These are phyloP conservation scores for Carcharodon carcharias DNA, from an alignment of 2,797 vertebrate genomes.

Conservation along the genomic window DNA sequence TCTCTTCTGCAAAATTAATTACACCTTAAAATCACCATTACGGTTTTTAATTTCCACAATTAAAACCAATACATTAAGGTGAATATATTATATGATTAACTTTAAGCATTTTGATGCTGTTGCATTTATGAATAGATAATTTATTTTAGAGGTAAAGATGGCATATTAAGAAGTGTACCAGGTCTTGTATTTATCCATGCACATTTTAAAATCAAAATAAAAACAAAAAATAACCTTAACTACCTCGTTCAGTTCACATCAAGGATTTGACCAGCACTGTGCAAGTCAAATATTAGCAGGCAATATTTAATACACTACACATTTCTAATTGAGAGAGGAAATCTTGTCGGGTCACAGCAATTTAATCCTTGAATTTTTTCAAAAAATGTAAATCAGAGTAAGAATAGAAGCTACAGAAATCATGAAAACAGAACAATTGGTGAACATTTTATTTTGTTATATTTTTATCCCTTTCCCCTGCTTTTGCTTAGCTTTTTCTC, in stretches of 20 bases:
- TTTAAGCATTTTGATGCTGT: background rate
- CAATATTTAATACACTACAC: background rate
- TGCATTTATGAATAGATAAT: background rate
- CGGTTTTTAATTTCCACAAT: background rate
- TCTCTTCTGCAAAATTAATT: slow-evolving; percentile 71
- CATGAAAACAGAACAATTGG: background rate
- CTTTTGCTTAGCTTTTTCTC: background rate
- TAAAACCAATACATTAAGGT: background rate
- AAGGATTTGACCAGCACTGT: background rate
- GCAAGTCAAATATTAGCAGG: background rate
- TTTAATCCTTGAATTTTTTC: background rate
- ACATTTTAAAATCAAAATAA: background rate
- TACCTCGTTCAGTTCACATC: background rate
- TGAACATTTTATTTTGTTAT: background rate
- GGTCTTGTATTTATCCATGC: background rate
- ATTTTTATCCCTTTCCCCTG: background rate
- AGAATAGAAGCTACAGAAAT: background rate
- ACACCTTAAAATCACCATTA: slow-evolving; percentile 31
- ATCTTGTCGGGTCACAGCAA: background rate
- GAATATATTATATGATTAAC: background rate
- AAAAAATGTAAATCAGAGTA: background rate
- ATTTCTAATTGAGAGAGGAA: background rate
- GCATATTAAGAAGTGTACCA: background rate
- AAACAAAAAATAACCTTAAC: background rate
- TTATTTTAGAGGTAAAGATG: too few species aligned